Evolutionary conservation across 2,888 invertebrate species (phyloP).

Genomic region (Nectonema munidae): DNA sequence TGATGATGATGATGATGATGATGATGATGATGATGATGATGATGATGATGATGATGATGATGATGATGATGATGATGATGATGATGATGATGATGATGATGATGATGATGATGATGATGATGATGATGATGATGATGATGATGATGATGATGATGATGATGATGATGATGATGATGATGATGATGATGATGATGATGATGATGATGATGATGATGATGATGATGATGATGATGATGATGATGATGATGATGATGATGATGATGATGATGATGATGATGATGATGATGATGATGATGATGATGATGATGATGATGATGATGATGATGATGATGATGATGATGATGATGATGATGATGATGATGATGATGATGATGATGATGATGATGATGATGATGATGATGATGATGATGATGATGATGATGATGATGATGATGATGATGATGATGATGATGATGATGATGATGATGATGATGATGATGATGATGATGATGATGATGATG

Average conservation of each 20-base stretch:
- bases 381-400: slow-evolving; percentile 5
- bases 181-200: slow-evolving; percentile 1
- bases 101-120: neutral
- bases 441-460: neutral
- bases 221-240: slow-evolving; percentile 5
- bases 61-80: neutral
- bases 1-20: neutral
- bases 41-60: neutral
- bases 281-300: slow-evolving; percentile 5
- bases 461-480: neutral
- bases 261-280: neutral
- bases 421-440: slow-evolving; percentile 1
- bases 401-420: neutral
- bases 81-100: slow-evolving; percentile 1
- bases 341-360: neutral
- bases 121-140: slow-evolving; percentile 5
- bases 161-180: neutral
- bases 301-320: neutral
- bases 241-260: neutral
- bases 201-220: neutral
- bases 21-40: slow-evolving; percentile 5
- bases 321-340: slow-evolving; percentile 5
- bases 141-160: neutral
- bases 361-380: neutral
- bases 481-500: slow-evolving; percentile 5